A percentile compares a stretch with the other conserved stretches of the same genome.
phyloP scores from a whole-genome alignment of 2,113 vertebrate species.

The Sylvia atricapilla region DNA sequence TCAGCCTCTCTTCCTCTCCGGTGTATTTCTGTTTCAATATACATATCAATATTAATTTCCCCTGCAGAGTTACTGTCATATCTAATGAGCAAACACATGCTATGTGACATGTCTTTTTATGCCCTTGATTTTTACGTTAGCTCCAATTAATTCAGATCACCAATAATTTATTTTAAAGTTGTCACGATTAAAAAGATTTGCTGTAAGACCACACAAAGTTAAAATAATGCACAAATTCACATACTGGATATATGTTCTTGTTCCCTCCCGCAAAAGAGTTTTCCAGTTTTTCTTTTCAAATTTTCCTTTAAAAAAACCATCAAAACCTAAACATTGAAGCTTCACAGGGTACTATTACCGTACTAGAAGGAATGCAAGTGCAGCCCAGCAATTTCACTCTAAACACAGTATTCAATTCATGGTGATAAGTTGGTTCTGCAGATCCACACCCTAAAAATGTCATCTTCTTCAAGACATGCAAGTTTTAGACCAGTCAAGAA shows the following conservation, averaged over 20 bases:
- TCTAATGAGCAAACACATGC: slow-evolving; percentile 31
- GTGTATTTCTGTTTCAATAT: slow-evolving; percentile 28
- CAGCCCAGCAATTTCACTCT: background rate
- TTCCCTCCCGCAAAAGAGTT: background rate
- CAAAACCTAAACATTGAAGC: background rate
- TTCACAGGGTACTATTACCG: background rate
- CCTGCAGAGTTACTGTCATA: slow-evolving; percentile 6
- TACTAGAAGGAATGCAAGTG: background rate
- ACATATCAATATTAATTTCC: slow-evolving; percentile 45
- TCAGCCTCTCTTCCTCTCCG: background rate
- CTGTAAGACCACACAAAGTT: background rate
- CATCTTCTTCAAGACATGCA: background rate
- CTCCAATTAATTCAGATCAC: slow-evolving; percentile 31
- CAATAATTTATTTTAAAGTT: slow-evolving; percentile 15
- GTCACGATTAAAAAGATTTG: background rate
- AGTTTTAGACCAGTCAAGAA: background rate
- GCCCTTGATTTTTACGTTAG: slow-evolving; percentile 20
- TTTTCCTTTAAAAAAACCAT: background rate
- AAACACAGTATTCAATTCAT: background rate
- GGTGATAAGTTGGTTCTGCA: background rate
- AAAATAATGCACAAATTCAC: background rate
- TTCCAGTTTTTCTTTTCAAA: background rate
- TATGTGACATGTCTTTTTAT: slow-evolving; percentile 16
- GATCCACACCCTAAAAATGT: background rate
- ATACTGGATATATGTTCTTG: background rate